Evolutionary conservation across 2,797 vertebrate species (phyloP), one percentile per base, ranked within the genome.

Genomic region (Tragopan temminckii): DNA sequence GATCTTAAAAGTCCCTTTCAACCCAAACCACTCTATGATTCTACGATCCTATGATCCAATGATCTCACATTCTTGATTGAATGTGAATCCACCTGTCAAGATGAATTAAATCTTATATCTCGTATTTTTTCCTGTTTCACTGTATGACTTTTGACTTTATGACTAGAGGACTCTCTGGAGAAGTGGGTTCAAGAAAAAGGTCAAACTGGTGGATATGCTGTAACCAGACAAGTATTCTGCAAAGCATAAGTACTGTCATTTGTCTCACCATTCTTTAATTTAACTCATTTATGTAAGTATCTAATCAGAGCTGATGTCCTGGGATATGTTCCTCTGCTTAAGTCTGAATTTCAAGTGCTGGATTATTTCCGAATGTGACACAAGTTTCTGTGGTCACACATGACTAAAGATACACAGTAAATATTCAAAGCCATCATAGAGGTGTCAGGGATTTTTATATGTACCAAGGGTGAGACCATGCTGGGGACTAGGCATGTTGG

Each of bases 401-500:
- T 29, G 5, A 83, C 4, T 69, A 70, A 79, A 85, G 19, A 11
- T 13, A 17, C 1, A 27, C 3, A 52, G 33, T 36, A 35, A 80
- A 20, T 33, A 61, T 8, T 77, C 53, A 91, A 58, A 71, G 4
- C 4, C 12, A 24, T 1, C 17, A 58, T 33, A 78, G 23, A 88
- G 16, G 13, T 87, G 38, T 4, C 20, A 53, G 38, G 7, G 27
- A 43, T 29, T 25, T 63, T 48, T 57, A 6, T 9, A 8, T 15
- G 4, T 14, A 63, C n/a, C 13, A 57, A 33, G 14, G 9, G 33
- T 63, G 33, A 67, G 13, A 59, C 13, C 42, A 7, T 38, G 1
- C 29, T 0, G 0, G 11, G 6, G 7, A 50, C 53, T 42, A 55
- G 76, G 21, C 9, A 13, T 7, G n/a, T 25, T 20, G 17, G 24